These are phyloP conservation scores for Sebastes aleutianus DNA, from an alignment of 2,797 vertebrate genomes.

Conservation along the genomic window DNA sequence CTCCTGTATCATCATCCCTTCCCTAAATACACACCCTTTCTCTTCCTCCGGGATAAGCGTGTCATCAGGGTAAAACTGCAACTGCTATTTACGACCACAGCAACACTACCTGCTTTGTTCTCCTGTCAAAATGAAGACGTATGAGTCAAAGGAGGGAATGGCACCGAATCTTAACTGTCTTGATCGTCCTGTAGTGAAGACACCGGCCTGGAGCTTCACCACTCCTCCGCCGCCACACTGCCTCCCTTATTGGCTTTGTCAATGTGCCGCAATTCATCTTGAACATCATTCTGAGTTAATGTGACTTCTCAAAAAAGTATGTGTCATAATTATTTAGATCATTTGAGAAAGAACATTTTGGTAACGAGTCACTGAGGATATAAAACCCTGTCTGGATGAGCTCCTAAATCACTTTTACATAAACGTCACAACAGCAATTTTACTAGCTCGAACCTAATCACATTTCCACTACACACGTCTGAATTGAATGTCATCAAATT, in stretches of 20 bases:
- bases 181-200: neutral
- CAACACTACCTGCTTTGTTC: slow-evolving; percentile 7
- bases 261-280: neutral
- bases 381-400: neutral
- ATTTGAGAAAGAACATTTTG: neutral
- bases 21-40: neutral
- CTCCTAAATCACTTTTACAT: neutral
- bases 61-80: slow-evolving; percentile 7
- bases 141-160: neutral
- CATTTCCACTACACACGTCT: neutral
- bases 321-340: neutral
- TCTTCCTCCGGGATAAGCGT: neutral
- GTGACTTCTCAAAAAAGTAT: neutral
- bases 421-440: neutral
- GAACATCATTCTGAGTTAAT: neutral
- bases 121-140: neutral
- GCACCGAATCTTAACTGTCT: neutral
- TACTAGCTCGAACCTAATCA: too few species aligned
- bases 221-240: neutral
- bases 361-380: neutral
- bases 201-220: neutral
- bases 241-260: neutral
- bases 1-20: slow-evolving; percentile 8
- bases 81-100: slow-evolving; percentile 11
- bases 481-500: neutral